These are phyloP conservation scores for Tiliqua scincoides DNA, from an alignment of 2,113 vertebrate species.

Conservation along the genomic window DNA sequence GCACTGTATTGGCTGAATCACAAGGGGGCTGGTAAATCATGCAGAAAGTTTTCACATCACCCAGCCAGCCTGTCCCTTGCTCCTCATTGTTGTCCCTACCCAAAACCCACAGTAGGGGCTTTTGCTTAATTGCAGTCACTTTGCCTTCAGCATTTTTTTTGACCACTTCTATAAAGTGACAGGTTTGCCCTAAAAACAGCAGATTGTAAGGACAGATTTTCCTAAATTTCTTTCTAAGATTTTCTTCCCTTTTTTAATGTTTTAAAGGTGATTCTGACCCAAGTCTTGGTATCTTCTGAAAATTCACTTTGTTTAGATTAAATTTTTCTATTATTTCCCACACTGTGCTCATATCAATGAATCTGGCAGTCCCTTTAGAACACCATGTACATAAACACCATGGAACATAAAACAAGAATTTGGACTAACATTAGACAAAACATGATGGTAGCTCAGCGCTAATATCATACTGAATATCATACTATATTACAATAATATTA, in stretches of 20 bases:
- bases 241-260: no score
- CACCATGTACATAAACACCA: conserved; percentile 1
- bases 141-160: background rate
- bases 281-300: background rate
- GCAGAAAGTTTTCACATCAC: accelerated
- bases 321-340: conserved; percentile 14
- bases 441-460: background rate
- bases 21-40: background rate
- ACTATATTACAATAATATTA: background rate
- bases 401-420: background rate
- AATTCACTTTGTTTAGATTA: conserved; percentile 27
- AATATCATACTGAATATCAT: background rate
- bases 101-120: background rate
- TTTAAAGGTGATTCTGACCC: background rate
- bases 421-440: background rate
- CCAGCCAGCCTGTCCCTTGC: background rate
- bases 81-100: background rate
- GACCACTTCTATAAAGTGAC: background rate
- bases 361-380: conserved; percentile 3
- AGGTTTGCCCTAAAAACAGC: background rate
- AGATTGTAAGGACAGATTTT: background rate
- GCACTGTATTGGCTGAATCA: background rate
- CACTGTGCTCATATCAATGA: background rate
- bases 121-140: background rate
- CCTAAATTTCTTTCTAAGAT: no score